phyloP scores from a whole-genome alignment of 2,888 invertebrate genomes.

The Rotaria socialis region DNA sequence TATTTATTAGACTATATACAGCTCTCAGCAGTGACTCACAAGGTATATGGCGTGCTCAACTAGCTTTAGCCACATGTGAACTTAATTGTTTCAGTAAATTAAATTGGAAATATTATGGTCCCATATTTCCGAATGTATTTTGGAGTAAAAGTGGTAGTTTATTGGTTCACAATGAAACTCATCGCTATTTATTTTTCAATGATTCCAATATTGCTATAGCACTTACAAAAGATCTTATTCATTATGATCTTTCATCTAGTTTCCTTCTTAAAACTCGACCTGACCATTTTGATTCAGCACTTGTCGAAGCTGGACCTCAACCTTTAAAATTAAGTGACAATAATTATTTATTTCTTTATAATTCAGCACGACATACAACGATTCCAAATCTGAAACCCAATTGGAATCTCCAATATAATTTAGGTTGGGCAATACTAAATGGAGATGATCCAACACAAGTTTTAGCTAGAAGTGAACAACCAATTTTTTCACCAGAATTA shows the following conservation, averaged over 20 bases:
- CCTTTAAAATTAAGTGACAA: slow-evolving; percentile 32
- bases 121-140: slow-evolving; percentile 7
- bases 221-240: background rate
- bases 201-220: slow-evolving; percentile 30
- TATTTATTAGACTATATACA: background rate
- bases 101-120: background rate
- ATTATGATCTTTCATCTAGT: background rate
- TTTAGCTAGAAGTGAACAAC: background rate
- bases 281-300: slow-evolving; percentile 1
- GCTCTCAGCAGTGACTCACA: background rate
- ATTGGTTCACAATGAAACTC: slow-evolving; percentile 17
- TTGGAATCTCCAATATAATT: slow-evolving; percentile 8
- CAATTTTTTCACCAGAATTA: background rate
- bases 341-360: slow-evolving; percentile 27
- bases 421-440: slow-evolving; percentile 28
- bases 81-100: background rate
- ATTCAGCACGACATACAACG: slow-evolving; percentile 20
- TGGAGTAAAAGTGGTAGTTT: slow-evolving; percentile 28
- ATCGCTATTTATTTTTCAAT: slow-evolving; percentile 32
- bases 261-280: background rate
- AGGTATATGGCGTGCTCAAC: background rate
- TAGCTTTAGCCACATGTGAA: slow-evolving; percentile 4
- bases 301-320: slow-evolving; percentile 24
- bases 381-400: slow-evolving; percentile 4
- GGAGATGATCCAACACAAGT: background rate